These are phyloP conservation scores for Todiramphus saurophagus DNA, from an alignment of 2,113 vertebrate species.

Conservation along the genomic window DNA sequence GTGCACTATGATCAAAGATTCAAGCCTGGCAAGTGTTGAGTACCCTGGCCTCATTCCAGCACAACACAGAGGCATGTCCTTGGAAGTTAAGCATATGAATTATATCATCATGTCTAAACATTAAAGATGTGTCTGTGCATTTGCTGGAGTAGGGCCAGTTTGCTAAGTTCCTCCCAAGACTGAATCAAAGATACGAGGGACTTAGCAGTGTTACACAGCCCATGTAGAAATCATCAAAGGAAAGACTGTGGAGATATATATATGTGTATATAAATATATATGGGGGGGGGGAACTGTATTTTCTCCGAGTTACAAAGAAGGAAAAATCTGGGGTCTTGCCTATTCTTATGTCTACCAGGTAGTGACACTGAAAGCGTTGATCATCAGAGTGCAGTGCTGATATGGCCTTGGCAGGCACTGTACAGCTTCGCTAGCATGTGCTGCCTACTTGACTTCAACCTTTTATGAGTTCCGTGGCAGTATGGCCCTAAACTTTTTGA, in stretches of 20 bases:
- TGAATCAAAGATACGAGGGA: not conserved
- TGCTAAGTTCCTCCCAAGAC: not conserved
- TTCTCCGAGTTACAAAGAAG: not conserved
- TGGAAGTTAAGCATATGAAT: conserved; percentile 20
- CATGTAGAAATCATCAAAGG: not conserved
- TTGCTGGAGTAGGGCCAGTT: not conserved
- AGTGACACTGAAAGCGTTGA: not conserved
- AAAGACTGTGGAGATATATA: not conserved
- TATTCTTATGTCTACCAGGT: not conserved
- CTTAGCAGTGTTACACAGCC: not conserved
- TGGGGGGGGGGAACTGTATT: not conserved
- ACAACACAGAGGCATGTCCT: not conserved
- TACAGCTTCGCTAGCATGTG: not conserved
- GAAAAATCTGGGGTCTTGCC: not conserved
- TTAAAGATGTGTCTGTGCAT: not conserved
- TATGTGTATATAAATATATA: not conserved
- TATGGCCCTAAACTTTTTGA: not conserved
- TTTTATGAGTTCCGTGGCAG: not conserved
- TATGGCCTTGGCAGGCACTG: not conserved
- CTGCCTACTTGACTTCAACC: not conserved
- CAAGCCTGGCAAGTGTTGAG: not conserved
- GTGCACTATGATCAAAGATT: not conserved
- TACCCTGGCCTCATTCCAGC: not conserved
- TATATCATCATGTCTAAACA: not conserved
- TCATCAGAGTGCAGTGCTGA: not conserved